Percentiles rank a stretch among this genome's conserved stretches.
Evolutionary conservation across 2,113 vertebrate genomes (phyloP).

Genomic region (Pangasianodon gigas): DNA sequence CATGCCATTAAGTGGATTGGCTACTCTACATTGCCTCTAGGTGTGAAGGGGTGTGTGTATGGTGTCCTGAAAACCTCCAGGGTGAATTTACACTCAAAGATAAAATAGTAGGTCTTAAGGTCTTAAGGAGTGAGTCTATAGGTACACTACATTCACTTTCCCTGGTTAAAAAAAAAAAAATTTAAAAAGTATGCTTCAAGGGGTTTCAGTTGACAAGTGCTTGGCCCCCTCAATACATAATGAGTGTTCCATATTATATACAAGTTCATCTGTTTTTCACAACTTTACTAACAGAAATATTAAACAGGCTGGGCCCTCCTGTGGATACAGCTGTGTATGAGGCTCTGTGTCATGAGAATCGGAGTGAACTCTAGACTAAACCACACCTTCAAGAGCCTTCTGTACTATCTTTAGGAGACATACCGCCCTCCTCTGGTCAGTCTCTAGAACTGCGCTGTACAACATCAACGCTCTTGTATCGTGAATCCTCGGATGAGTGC

Average conservation of each 20-base stretch:
- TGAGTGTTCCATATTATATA: not conserved
- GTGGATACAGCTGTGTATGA: not conserved
- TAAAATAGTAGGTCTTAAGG: not conserved
- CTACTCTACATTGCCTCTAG: not conserved
- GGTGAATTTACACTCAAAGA: not conserved
- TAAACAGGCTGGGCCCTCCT: not conserved
- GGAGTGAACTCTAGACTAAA: not conserved
- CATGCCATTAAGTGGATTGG: not conserved
- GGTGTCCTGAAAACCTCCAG: not conserved
- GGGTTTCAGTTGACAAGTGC: not conserved
- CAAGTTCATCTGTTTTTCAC: not conserved
- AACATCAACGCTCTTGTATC: not conserved
- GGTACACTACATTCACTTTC: not conserved
- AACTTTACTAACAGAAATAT: not conserved
- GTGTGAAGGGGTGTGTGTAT: not conserved
- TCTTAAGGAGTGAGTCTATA: too few species aligned
- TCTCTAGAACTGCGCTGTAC: not conserved
- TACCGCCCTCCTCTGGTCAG: conserved; percentile 47
- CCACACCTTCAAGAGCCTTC: not conserved
- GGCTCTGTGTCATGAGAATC: not conserved
- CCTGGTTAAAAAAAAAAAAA: not conserved
- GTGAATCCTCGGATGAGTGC: not conserved
- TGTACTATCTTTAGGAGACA: not conserved
- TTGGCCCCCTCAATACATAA: not conserved
- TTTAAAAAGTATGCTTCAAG: not conserved